These are phyloP conservation scores for Brachynemurus nebulosus DNA, from an alignment of 2,888 invertebrate species.

Conservation along the genomic window DNA sequence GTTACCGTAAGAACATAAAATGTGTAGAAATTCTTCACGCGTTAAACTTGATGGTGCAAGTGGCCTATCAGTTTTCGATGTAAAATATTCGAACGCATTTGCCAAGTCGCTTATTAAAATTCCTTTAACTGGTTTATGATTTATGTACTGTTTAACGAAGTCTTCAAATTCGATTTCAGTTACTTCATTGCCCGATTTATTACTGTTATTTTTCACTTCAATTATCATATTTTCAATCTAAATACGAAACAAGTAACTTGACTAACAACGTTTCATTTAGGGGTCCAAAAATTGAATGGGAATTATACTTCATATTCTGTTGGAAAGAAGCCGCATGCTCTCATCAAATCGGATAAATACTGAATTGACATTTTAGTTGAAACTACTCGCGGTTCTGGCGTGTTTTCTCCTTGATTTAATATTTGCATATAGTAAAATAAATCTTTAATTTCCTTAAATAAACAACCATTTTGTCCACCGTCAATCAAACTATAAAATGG, in stretches of 20 bases:
- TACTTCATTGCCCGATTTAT: constrained; percentile 30
- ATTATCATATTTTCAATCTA: constrained; percentile 45
- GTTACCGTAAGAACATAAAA: constrained; percentile 13
- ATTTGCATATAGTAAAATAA: constrained; percentile 67
- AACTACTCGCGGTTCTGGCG: constrained; percentile 43
- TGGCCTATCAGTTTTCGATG: constrained; percentile 20
- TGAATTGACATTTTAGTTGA: constrained; percentile 45
- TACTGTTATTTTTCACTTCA: constrained; percentile 39
- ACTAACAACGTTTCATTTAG: not conserved
- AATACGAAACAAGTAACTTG: constrained; percentile 11
- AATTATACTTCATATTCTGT: constrained; percentile 48
- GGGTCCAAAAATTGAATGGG: not conserved
- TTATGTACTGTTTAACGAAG: constrained; percentile 48
- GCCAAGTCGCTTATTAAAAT: constrained; percentile 33
- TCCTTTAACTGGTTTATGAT: constrained; percentile 48
- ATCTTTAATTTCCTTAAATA: constrained; percentile 57
- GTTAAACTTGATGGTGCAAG: constrained; percentile 9
- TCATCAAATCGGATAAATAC: constrained; percentile 58
- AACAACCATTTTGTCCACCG: constrained; percentile 53
- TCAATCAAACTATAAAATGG: constrained; percentile 61
- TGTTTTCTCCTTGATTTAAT: constrained; percentile 53
- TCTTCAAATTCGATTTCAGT: constrained; percentile 49
- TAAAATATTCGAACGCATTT: constrained; percentile 35
- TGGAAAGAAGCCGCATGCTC: constrained; percentile 62
- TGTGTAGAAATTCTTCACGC: not conserved